A percentile compares a stretch with the other conserved stretches of the same genome.
phyloP scores from a whole-genome alignment of 2,113 vertebrate species.

The Taurulus bubalis region DNA sequence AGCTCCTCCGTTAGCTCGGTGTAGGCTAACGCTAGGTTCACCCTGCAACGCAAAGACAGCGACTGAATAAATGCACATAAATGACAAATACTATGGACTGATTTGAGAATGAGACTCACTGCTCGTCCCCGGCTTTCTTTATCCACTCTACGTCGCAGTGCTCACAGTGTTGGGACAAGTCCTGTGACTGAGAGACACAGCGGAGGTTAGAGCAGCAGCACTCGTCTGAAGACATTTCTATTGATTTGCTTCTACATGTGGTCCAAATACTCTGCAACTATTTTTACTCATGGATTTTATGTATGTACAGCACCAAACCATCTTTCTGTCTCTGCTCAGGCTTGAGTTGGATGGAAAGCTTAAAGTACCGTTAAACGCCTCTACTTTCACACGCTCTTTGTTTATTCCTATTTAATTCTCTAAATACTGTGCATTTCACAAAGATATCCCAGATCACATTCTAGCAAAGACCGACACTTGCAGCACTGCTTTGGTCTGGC shows the following conservation, averaged over 20 bases:
- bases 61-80: not conserved
- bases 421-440: too few relatives aligned
- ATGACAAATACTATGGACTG: not conserved
- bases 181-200: constrained; percentile 48
- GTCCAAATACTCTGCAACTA: not conserved
- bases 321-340: not conserved
- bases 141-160: constrained; percentile 90
- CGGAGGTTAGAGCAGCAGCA: not conserved
- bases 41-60: constrained; percentile 74
- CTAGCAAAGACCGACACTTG: too few relatives aligned
- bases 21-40: constrained; percentile 92
- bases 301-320: not conserved
- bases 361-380: not conserved
- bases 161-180: constrained; percentile 64
- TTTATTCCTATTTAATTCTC: too few relatives aligned
- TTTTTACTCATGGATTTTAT: not conserved
- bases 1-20: constrained; percentile 92
- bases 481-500: not conserved
- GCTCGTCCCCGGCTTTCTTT: constrained; percentile 92
- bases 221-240: not conserved
- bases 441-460: too few relatives aligned
- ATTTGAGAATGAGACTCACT: constrained; percentile 83
- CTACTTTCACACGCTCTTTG: not conserved
- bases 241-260: not conserved
- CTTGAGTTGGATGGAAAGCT: not conserved